Conservation (phyloP, 2,797 vertebrate genomes). For the Rhynchotus rufescens region DNA sequence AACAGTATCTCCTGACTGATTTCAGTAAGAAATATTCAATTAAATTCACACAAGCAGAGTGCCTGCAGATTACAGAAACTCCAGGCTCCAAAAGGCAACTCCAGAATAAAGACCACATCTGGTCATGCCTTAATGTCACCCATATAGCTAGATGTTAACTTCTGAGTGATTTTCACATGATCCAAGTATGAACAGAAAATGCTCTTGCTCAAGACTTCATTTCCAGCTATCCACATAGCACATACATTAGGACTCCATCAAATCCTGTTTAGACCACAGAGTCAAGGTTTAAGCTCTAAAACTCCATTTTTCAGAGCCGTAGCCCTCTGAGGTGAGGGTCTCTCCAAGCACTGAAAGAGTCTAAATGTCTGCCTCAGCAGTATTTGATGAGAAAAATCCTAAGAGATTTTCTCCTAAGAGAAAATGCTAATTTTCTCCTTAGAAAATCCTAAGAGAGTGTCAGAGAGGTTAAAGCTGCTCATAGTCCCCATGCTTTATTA, state of each 20-base stretch:
- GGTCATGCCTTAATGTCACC: background rate
- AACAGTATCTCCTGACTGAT: background rate
- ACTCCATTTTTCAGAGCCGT: background rate
- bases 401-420: background rate
- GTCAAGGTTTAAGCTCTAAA: background rate
- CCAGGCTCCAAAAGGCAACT: background rate
- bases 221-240: background rate
- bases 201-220: background rate
- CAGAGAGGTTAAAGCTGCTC: background rate
- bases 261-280: background rate
- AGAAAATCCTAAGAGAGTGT: background rate
- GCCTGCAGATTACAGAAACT: accelerated
- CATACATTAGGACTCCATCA: accelerated
- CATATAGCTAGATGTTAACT: background rate
- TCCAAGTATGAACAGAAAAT: background rate
- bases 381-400: background rate
- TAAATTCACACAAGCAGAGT: background rate
- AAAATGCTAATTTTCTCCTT: too few species aligned
- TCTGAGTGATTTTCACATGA: background rate
- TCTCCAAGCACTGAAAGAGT: background rate
- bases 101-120: background rate
- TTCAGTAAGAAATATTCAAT: background rate
- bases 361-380: too few species aligned
- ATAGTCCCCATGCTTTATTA: background rate
- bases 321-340: background rate